Evolutionary conservation across 1,140 invertebrate genomes (phyloP).

Genomic region (Drosophila simulans): DNA sequence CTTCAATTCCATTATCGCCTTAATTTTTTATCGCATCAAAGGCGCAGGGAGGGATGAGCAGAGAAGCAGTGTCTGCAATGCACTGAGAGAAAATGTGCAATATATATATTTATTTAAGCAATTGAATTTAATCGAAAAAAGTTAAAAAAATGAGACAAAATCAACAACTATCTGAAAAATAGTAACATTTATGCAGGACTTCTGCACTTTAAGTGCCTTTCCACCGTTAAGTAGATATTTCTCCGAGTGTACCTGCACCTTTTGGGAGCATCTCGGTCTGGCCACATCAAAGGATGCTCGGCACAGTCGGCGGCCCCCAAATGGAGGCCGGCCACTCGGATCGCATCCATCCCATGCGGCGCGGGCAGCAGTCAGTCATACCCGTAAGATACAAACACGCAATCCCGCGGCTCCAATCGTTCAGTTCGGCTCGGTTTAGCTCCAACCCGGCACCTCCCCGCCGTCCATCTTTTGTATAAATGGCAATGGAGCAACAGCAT

Average conservation of each 20-base stretch:
- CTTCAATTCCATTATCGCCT: constrained; percentile 84
- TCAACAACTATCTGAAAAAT: not conserved
- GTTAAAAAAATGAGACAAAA: no score
- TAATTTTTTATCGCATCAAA: constrained; percentile 84
- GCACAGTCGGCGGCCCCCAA: constrained; percentile 74
- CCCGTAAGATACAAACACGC: constrained; percentile 72
- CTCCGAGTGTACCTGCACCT: constrained; percentile 20
- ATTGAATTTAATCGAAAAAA: not conserved
- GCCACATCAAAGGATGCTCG: constrained; percentile 79
- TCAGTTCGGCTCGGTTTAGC: constrained; percentile 2
- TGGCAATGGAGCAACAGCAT: constrained; percentile 80
- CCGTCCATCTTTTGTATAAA: constrained; percentile 64
- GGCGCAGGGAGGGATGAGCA: constrained; percentile 44
- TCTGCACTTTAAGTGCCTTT: not conserved
- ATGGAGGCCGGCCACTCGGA: constrained; percentile 39
- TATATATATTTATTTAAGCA: no score
- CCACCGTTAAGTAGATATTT: not conserved
- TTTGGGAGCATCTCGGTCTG: constrained; percentile 36
- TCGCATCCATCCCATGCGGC: constrained; percentile 55
- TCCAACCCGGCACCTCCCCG: not conserved
- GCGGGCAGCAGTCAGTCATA: constrained; percentile 81
- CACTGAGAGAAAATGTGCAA: constrained; percentile 3
- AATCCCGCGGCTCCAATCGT: constrained; percentile 56
- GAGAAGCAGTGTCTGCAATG: not conserved
- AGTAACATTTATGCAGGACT: not conserved